These are phyloP conservation scores for Misgurnus mizolepis DNA, from an alignment of 2,113 vertebrate genomes.

Conservation along the genomic window DNA sequence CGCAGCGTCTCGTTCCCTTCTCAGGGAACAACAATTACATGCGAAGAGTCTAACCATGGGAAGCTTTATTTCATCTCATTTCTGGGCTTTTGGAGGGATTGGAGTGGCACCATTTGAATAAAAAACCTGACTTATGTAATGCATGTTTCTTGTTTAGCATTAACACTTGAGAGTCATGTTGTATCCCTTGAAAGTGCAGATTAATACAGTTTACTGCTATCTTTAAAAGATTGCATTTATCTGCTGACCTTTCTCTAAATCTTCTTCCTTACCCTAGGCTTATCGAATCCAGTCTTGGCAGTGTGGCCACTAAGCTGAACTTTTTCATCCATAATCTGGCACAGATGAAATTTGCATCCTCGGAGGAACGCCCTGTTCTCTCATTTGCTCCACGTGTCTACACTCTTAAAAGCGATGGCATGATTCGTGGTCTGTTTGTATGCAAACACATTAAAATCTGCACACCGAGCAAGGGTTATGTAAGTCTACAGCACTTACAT, in stretches of 20 bases:
- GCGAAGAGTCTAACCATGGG: no score
- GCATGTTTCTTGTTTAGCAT: neutral
- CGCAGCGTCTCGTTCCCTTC: no score
- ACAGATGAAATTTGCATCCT: constrained; percentile 93
- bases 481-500: constrained; percentile 68
- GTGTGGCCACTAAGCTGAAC: constrained; percentile 98
- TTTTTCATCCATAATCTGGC: constrained; percentile 99
- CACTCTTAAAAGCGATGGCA: constrained; percentile 79
- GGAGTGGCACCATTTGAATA: neutral
- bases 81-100: no score
- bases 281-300: constrained; percentile 96
- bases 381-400: constrained; percentile 86
- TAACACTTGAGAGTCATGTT: neutral
- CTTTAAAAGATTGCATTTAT: neutral
- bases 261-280: constrained; percentile 70
- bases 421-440: constrained; percentile 84
- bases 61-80: no score
- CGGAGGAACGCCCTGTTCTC: constrained; percentile 81
- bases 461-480: constrained; percentile 87
- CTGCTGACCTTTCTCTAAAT: neutral
- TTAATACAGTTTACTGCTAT: no score
- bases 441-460: constrained; percentile 83
- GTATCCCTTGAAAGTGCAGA: no score
- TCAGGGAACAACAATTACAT: no score
- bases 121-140: neutral